Evolutionary conservation across 1,140 invertebrate genomes (phyloP), one percentile per base, ranked within the genome.

Genomic region (Chlorops oryzae): DNA sequence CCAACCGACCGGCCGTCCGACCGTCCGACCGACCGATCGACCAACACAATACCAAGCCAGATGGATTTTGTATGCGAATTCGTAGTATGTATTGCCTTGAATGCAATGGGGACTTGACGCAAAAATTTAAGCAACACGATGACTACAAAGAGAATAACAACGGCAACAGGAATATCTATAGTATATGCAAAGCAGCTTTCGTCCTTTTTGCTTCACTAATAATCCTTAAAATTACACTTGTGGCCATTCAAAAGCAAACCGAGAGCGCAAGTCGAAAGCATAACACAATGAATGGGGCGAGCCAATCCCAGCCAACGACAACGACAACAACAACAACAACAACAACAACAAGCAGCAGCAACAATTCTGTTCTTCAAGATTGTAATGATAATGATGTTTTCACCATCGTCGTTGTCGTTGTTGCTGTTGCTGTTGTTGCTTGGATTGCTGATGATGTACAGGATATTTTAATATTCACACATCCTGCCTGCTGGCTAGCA

Each of bases 381-480:
- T 44, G 42, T 44, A 20, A 41, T 23, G 2, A 41, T 23, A 41
- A 20, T 22, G 21, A 41, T n/a, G 25, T 41, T 38, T 41, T 41
- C 25, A 41, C 25, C 25, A 2, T 22, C 22, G 17, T 41, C 28
- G 35, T 38, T 12, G 6, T 38, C 21, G 6, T 4, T 38, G 35
- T 38, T 38, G 6, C 21, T 38, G 35, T 15, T 38, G 35, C 21
- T 38, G 5, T 10, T 38, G 35, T 15, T 38, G 34, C 34, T 35
- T 15, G n/a, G n/a, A n/a, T n/a, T n/a, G n/a, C n/a, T n/a, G n/a
- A n/a, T n/a, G n/a, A n/a, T n/a, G 15, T 32, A 15, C 28, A 45
- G 43, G 43, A 45, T 45, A 45, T 27, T 45, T 45, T 45, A 45
- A 45, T 45, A 45, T 45, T 45, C 43, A 45, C 43, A 45, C 43